Evolutionary conservation across 2,113 vertebrate species (phyloP), one percentile per base, ranked within the genome.

Genomic region (Anthoscopus minutus): DNA sequence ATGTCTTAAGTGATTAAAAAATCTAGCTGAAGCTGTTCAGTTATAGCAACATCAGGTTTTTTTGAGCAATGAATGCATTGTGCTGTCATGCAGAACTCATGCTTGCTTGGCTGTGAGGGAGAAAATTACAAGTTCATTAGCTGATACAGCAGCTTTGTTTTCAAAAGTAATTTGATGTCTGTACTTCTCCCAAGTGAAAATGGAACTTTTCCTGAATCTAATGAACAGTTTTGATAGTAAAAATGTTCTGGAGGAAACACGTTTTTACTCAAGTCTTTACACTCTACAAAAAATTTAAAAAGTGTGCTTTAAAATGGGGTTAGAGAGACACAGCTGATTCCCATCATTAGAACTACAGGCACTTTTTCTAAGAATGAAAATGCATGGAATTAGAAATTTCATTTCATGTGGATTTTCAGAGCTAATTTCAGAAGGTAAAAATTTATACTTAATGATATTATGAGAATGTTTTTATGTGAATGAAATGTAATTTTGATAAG

Each of bases 81-180:
- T 97, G 95, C 91, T 93, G 7, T 95, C 74, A 89, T 91, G 96
- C 94, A 96, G 95, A 95, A 93, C 94, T 95, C 87, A 17, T 83
- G 37, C 93, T 96, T 76, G 28, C 76, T 95, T 93, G 89, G 50
- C 92, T 97, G 50, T 89, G 50, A 87, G 88, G 79, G 69, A 92
- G 81, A 92, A 96, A 95, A 96, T 95, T 88, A 69, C 4, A 22
- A 93, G 85, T 96, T 97, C 71, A 89, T 96, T 96, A 96, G 87
- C 95, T 97, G 95, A 96, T 94, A 72, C 78, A 95, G 93, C 93
- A 95, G 62, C 96, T 96, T 96, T 96, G 87, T 95, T 96, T 97
- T 96, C 65, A 35, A 77, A 85, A 94, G 78, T 93, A 94, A 93
- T 97, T 96, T 92, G 42, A 81, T 84, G 71, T 89, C 51, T 77